phyloP scores from a whole-genome alignment of 2,113 vertebrate genomes.

The Puntigrus tetrazona region DNA sequence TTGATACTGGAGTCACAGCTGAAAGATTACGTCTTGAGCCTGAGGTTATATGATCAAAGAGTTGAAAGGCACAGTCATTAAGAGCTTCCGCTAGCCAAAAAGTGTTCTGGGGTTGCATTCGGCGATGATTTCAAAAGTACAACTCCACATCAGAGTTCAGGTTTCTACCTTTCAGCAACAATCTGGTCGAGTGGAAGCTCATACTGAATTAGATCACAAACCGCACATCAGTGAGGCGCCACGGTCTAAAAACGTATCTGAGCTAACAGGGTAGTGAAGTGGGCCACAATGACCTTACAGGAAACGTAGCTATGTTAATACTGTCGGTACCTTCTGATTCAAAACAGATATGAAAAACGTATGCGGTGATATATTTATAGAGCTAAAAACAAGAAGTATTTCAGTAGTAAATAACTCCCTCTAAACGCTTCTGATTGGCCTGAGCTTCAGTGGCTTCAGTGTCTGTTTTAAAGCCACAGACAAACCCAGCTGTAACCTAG shows the following conservation, averaged over 20 bases:
- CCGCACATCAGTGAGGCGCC: conserved; percentile 22
- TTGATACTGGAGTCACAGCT: conserved; percentile 13
- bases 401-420: not conserved
- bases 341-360: not conserved
- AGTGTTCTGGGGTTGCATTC: not conserved
- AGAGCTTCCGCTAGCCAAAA: conserved; percentile 1
- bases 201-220: conserved; percentile 14
- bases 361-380: not conserved
- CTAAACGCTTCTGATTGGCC: not conserved
- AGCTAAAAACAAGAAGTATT: conserved; percentile 1
- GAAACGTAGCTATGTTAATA: not conserved
- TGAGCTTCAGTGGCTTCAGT: not conserved
- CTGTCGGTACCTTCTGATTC: not conserved
- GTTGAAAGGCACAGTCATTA: not conserved
- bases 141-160: not conserved
- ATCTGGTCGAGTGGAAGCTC: not conserved
- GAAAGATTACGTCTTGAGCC: not conserved
- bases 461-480: not conserved
- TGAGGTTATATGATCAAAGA: not conserved
- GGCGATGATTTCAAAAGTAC: not conserved
- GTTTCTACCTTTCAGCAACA: conserved; percentile 19
- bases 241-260: not conserved
- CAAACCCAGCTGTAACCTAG: not conserved
- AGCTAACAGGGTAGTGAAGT: not conserved
- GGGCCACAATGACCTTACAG: not conserved